These are phyloP conservation scores for Microctenopoma stevenorrisi DNA, from an alignment of 2,797 vertebrate genomes.

Conservation along the genomic window DNA sequence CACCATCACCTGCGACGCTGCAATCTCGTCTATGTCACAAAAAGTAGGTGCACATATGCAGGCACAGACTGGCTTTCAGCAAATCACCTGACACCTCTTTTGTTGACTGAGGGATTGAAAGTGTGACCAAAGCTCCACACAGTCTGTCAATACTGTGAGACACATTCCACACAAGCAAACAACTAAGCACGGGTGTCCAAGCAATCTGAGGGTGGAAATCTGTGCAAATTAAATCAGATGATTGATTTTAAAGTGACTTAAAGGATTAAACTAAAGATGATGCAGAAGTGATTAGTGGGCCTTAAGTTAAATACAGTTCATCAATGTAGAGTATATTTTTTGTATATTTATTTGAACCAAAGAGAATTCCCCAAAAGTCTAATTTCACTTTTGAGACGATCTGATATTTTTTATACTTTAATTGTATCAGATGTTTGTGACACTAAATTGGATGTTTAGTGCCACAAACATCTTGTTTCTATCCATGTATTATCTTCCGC, in stretches of 20 bases:
- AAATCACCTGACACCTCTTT: slow-evolving; percentile 62
- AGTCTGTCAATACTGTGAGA: slow-evolving; percentile 44
- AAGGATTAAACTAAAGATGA: background rate
- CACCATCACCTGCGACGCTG: too few species aligned
- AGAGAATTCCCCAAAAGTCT: background rate
- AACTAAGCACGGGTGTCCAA: slow-evolving; percentile 38
- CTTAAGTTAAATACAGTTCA: background rate
- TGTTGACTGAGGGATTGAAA: slow-evolving; percentile 71
- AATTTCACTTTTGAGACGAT: background rate
- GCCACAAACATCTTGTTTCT: too few species aligned
- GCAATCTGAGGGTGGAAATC: slow-evolving; percentile 24
- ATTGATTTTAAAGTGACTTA: slow-evolving; percentile 38
- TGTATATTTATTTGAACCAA: too few species aligned
- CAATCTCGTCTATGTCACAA: background rate
- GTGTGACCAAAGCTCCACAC: slow-evolving; percentile 54
- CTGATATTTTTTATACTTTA: background rate
- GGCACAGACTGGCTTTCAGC: slow-evolving; percentile 48
- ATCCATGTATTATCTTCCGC: too few species aligned
- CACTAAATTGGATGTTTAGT: too few species aligned
- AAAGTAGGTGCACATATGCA: slow-evolving; percentile 46
- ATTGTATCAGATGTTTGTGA: too few species aligned
- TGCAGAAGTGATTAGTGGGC: background rate
- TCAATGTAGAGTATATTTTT: too few species aligned
- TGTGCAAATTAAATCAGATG: slow-evolving; percentile 32
- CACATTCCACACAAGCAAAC: slow-evolving; percentile 53